Conservation (phyloP, 2,113 vertebrate species). For the Rostratula benghalensis region DNA sequence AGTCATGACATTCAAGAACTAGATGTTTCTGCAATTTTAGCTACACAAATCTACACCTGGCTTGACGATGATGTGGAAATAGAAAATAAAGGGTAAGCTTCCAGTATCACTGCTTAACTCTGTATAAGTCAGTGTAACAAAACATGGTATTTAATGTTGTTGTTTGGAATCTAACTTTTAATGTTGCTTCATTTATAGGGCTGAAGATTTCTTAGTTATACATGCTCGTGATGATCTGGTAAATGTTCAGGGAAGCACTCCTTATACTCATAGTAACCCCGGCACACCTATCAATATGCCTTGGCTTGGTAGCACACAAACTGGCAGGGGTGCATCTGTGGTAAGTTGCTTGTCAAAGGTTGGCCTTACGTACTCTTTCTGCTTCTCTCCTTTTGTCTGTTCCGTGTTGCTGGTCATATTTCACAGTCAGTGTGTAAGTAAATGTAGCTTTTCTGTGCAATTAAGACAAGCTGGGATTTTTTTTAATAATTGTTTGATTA, state of each 20-base stretch:
- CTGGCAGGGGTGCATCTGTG: constrained; percentile 93
- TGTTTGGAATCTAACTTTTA: not conserved
- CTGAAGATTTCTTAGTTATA: constrained; percentile 94
- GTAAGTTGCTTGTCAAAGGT: constrained; percentile 73
- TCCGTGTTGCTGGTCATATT: not conserved
- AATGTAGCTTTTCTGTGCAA: not conserved
- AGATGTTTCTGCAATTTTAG: constrained; percentile 95
- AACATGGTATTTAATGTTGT: not conserved
- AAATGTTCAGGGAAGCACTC: constrained; percentile 89
- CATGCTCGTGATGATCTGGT: constrained; percentile 88
- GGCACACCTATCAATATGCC: constrained; percentile 98
- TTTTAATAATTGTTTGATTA: not conserved
- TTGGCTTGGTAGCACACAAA: constrained; percentile 93
- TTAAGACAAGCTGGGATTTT: not conserved
- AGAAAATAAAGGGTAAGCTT: constrained; percentile 89
- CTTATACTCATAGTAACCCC: constrained; percentile 92
- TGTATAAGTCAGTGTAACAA: not conserved
- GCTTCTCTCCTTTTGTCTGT: not conserved
- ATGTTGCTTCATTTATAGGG: constrained; percentile 63
- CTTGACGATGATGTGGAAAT: constrained; percentile 90
- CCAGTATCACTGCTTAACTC: not conserved
- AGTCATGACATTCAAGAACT: constrained; percentile 97
- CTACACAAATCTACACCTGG: constrained; percentile 95
- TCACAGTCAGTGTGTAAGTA: not conserved
- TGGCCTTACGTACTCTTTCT: not conserved